Evolutionary conservation across 2,888 invertebrate genomes (phyloP).

Genomic region (Eristalis tenax): DNA sequence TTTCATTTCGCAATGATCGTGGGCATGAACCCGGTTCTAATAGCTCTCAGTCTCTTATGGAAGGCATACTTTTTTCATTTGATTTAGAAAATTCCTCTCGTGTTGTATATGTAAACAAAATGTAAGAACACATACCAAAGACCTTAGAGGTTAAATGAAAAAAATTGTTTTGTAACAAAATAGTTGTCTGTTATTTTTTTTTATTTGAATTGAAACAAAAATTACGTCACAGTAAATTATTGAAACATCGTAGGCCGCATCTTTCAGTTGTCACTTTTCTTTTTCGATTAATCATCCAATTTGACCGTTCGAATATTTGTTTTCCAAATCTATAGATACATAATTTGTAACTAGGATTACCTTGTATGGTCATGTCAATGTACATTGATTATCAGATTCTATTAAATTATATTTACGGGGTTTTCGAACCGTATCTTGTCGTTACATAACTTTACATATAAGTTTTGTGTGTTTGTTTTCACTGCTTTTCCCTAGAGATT

Average conservation of each 20-base stretch:
- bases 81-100: neutral
- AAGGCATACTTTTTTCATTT: too few species aligned
- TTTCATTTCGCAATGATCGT: too few species aligned
- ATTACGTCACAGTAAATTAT: constrained; percentile 23
- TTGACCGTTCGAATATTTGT: neutral
- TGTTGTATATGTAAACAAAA: neutral
- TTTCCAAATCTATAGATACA: neutral
- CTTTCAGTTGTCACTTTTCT: neutral
- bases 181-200: neutral
- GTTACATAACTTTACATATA: neutral
- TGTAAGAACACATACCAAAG: neutral
- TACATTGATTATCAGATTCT: neutral
- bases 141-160: neutral
- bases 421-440: neutral
- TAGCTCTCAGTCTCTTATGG: too few species aligned
- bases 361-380: neutral
- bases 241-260: neutral
- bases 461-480: neutral
- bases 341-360: neutral
- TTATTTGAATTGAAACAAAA: constrained; percentile 27
- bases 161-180: constrained; percentile 15
- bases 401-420: neutral
- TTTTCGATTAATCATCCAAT: neutral
- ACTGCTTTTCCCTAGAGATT: neutral
- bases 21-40: too few species aligned